Conservation (phyloP, 2,113 vertebrate species). For the Irena cyanogastra region DNA sequence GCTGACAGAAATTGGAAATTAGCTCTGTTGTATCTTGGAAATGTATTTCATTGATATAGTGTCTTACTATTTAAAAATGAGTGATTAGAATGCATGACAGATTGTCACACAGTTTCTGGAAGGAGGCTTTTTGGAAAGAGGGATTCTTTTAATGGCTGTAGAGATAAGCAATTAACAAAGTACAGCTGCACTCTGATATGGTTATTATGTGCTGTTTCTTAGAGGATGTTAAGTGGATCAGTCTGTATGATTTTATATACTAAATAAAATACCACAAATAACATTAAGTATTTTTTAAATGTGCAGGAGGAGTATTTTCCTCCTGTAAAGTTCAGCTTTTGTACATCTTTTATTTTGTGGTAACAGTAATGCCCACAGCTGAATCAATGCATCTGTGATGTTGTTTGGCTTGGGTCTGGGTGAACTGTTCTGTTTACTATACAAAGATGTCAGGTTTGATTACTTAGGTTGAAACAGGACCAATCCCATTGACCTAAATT, state of each 20-base stretch:
- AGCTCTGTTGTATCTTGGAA: neutral
- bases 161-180: neutral
- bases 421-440: neutral
- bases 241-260: neutral
- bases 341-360: neutral
- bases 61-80: neutral
- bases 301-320: neutral
- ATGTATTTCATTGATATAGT: neutral
- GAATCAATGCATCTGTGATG: neutral
- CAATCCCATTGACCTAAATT: constrained; percentile 25
- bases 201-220: neutral
- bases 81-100: neutral
- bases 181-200: neutral
- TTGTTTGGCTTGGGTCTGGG: neutral
- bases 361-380: neutral
- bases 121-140: neutral
- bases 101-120: neutral
- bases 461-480: neutral
- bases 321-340: neutral
- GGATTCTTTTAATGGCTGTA: neutral
- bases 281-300: neutral
- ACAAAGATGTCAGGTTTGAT: constrained; percentile 24
- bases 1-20: neutral
- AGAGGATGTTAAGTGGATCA: neutral
- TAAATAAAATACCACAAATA: neutral